Conservation (phyloP, 2,888 invertebrate genomes). For the Phyllotreta cruciferae region DNA sequence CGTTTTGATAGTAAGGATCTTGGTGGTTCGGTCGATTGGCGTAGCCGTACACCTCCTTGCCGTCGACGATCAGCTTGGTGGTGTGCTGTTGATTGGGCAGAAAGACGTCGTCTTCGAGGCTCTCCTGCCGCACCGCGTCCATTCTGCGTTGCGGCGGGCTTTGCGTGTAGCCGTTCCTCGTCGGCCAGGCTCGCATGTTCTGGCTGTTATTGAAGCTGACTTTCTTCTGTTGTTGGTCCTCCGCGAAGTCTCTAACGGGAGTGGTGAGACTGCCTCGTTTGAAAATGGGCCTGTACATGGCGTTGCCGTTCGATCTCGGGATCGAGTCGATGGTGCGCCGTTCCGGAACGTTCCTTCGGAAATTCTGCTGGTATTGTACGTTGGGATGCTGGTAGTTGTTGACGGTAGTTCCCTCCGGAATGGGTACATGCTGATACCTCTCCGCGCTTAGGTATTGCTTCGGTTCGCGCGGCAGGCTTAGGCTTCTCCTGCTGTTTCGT, state of each 20-base stretch:
- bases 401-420: conserved; percentile 46
- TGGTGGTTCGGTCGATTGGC: conserved; percentile 34
- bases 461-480: conserved; percentile 56
- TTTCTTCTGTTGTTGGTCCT: conserved; percentile 60
- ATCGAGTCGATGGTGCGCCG: conserved; percentile 46
- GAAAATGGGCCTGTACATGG: conserved; percentile 60
- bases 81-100: conserved; percentile 42
- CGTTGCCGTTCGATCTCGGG: conserved; percentile 32
- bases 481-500: conserved; percentile 57
- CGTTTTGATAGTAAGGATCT: conserved; percentile 32
- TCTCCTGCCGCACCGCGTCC: conserved; percentile 44
- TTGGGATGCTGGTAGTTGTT: conserved; percentile 29
- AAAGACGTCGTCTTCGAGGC: conserved; percentile 56
- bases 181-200: conserved; percentile 59
- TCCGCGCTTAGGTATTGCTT: conserved; percentile 22
- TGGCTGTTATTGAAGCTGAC: conserved; percentile 60
- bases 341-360: conserved; percentile 47
- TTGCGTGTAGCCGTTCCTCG: conserved; percentile 60
- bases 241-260: conserved; percentile 46
- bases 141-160: conserved; percentile 56
- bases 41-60: conserved; percentile 37
- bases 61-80: conserved; percentile 24
- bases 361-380: conserved; percentile 38
- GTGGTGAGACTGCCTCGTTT: conserved; percentile 63
- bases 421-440: conserved; percentile 32